Conservation (phyloP, 2,113 vertebrate species). For the Prionailurus viverrinus region DNA sequence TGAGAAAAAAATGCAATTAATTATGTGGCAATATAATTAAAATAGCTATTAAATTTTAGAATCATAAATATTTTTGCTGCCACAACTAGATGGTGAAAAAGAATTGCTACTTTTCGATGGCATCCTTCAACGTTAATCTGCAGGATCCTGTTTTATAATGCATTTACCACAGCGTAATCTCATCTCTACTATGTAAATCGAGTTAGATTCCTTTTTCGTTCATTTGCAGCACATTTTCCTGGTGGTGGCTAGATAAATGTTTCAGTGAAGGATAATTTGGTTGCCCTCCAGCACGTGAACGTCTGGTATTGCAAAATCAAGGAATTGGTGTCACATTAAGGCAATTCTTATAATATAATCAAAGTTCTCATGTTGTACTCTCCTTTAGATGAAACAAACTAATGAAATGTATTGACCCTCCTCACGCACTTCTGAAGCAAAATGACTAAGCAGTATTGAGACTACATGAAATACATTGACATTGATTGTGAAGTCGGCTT, state of each 20-base stretch:
- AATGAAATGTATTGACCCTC: conserved; percentile 90
- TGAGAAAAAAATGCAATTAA: neutral
- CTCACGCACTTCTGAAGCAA: conserved; percentile 84
- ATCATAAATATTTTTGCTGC: neutral
- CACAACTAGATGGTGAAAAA: neutral
- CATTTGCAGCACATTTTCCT: conserved; percentile 54
- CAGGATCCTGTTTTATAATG: neutral
- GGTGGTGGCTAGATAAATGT: conserved; percentile 38
- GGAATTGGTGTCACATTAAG: conserved; percentile 86
- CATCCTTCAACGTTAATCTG: conserved; percentile 72
- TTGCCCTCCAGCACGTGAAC: conserved; percentile 82
- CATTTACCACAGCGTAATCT: conserved; percentile 44
- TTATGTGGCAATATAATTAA: neutral
- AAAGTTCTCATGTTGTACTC: conserved; percentile 86
- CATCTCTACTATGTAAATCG: conserved; percentile 57
- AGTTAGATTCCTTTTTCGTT: conserved; percentile 43
- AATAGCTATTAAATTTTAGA: conserved; percentile 17
- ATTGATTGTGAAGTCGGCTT: conserved; percentile 87
- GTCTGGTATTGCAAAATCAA: conserved; percentile 83
- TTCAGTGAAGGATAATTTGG: conserved; percentile 84
- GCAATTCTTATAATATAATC: conserved; percentile 87
- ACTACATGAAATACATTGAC: conserved; percentile 86
- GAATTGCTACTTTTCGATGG: neutral
- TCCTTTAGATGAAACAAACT: conserved; percentile 89
- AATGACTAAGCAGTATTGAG: conserved; percentile 85